These are phyloP conservation scores for Nesogale talazaci DNA, from an alignment of 2,113 vertebrate genomes.

Conservation along the genomic window DNA sequence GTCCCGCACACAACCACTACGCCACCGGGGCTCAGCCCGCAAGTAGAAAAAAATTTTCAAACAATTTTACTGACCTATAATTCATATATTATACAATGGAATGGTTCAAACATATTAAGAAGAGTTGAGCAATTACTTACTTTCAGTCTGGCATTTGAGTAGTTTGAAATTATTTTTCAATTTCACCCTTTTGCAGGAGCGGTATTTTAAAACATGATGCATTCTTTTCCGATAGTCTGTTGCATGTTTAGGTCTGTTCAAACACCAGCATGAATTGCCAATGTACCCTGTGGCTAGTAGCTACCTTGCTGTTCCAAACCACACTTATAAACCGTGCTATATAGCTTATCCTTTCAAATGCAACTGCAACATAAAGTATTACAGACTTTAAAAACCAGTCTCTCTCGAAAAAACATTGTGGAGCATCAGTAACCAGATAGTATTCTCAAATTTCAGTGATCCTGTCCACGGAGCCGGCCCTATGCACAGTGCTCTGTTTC, in stretches of 20 bases:
- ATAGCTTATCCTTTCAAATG: constrained; percentile 80
- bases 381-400: constrained; percentile 81
- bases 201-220: constrained; percentile 28
- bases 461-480: constrained; percentile 89
- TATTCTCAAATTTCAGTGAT: constrained; percentile 93
- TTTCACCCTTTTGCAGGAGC: constrained; percentile 14
- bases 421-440: constrained; percentile 90
- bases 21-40: no score
- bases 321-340: constrained; percentile 71
- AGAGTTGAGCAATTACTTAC: not conserved
- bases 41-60: no score
- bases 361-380: constrained; percentile 83
- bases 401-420: constrained; percentile 83
- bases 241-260: constrained; percentile 58
- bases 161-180: constrained; percentile 46
- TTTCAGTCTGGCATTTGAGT: constrained; percentile 40
- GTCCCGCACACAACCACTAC: no score
- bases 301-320: constrained; percentile 53
- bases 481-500: constrained; percentile 90
- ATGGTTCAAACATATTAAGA: no score
- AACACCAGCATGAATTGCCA: constrained; percentile 65
- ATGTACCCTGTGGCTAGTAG: not conserved
- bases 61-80: no score
- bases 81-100: no score
- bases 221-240: constrained; percentile 55